Percentiles rank a stretch among this genome's conserved stretches.
Conservation (phyloP, 2,888 invertebrate genomes). For the Sycophila texana region DNA sequence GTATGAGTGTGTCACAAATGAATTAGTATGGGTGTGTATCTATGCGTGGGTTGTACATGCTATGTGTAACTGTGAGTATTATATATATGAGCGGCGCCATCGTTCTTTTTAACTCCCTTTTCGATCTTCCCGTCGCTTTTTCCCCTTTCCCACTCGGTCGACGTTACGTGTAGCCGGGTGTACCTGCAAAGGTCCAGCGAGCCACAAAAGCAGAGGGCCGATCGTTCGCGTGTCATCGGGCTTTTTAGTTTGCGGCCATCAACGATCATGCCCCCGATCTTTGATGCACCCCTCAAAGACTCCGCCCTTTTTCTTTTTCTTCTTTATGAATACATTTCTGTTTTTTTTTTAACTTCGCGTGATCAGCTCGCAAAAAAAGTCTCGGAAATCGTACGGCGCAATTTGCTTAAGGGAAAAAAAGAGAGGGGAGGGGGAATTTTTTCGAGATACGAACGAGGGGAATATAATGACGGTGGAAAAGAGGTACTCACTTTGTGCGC, state of each 20-base stretch:
- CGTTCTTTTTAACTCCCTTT: no score
- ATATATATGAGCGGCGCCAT: no score
- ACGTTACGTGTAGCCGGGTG: no score
- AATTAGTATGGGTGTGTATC: no score
- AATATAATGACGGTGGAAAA: conserved; percentile 15
- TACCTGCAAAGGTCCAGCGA: no score
- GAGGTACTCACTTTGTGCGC: conserved; percentile 33
- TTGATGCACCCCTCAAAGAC: neutral
- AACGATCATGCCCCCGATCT: neutral
- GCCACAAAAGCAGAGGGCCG: neutral
- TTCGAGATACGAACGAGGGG: neutral
- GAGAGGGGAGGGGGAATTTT: neutral
- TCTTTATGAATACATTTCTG: neutral
- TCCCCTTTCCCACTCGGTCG: no score
- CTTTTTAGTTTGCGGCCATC: conserved; percentile 1
- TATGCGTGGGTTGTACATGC: no score
- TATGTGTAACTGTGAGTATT: no score
- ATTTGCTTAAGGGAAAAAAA: neutral
- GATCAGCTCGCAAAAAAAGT: neutral
- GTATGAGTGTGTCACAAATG: no score
- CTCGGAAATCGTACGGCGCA: neutral
- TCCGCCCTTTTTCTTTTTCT: neutral
- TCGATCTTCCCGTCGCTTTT: no score
- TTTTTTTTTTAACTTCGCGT: neutral
- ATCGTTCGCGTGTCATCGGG: neutral